Percentiles rank a stretch among this genome's conserved stretches.
Conservation (phyloP, 2,113 vertebrate genomes). For the Stegastes partitus region DNA sequence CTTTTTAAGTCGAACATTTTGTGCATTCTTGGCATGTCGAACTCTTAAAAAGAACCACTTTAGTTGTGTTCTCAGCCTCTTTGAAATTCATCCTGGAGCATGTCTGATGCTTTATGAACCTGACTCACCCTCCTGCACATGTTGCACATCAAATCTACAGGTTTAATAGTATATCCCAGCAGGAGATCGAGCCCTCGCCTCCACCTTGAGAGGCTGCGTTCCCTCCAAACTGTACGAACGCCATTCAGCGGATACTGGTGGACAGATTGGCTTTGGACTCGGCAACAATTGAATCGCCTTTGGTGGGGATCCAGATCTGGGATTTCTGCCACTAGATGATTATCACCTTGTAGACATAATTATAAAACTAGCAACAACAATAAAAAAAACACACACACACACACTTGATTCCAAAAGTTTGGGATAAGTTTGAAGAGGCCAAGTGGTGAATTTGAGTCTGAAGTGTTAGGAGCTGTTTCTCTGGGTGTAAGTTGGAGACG, state of each 20-base stretch:
- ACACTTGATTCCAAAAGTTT: constrained; percentile 47
- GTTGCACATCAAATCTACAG: neutral
- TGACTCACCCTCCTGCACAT: neutral
- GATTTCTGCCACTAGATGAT: constrained; percentile 65
- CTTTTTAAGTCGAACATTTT: constrained; percentile 27
- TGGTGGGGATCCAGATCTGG: constrained; percentile 66
- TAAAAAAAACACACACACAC: neutral
- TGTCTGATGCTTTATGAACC: neutral
- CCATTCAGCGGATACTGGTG: constrained; percentile 43
- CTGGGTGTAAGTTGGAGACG: constrained; percentile 48
- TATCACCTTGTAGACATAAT: constrained; percentile 60
- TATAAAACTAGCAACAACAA: constrained; percentile 20
- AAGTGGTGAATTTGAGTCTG: constrained; percentile 15
- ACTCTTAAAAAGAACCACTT: no score
- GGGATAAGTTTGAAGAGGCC: constrained; percentile 32
- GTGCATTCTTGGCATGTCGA: constrained; percentile 8
- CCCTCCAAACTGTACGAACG: neutral
- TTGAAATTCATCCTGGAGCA: neutral
- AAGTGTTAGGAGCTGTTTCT: constrained; percentile 53
- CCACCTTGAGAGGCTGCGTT: neutral
- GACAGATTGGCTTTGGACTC: constrained; percentile 58
- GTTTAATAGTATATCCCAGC: no score
- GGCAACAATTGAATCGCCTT: constrained; percentile 44
- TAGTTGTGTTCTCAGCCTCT: constrained; percentile 2
- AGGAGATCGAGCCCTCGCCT: neutral